Percentiles rank a stretch among this genome's conserved stretches.
phyloP scores from a whole-genome alignment of 2,113 vertebrate genomes.

The Meleagris gallopavo region DNA sequence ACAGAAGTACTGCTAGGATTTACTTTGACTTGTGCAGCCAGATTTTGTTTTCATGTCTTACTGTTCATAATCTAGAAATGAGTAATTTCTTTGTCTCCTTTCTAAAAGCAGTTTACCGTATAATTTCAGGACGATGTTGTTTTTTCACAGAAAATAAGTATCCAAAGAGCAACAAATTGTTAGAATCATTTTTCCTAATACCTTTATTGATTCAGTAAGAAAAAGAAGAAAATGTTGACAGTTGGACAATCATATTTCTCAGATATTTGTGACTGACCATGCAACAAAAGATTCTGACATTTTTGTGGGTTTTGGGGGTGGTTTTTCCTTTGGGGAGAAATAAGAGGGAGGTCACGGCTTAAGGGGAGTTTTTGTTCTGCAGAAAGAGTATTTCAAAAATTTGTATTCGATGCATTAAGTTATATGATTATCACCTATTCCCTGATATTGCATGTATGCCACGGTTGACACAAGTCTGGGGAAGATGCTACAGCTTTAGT shows the following conservation, averaged over 20 bases:
- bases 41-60: constrained; percentile 22
- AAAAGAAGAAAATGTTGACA: constrained; percentile 49
- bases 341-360: background rate
- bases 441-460: constrained; percentile 19
- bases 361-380: background rate
- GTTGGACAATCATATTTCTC: constrained; percentile 6
- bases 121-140: background rate
- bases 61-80: background rate
- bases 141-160: constrained; percentile 41
- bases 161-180: constrained; percentile 47
- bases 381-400: constrained; percentile 47
- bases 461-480: constrained; percentile 15
- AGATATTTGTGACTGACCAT: background rate
- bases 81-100: constrained; percentile 20
- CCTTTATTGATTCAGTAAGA: background rate
- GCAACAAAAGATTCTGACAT: constrained; percentile 36
- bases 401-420: constrained; percentile 22
- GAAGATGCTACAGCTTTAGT: constrained; percentile 33
- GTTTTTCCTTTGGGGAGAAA: background rate
- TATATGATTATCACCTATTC: background rate
- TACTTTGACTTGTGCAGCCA: background rate
- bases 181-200: constrained; percentile 41
- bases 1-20: background rate
- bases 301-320: background rate
- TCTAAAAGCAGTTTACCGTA: constrained; percentile 4